phyloP scores from a whole-genome alignment of 2,797 vertebrate genomes.

The Harpagifer antarcticus region DNA sequence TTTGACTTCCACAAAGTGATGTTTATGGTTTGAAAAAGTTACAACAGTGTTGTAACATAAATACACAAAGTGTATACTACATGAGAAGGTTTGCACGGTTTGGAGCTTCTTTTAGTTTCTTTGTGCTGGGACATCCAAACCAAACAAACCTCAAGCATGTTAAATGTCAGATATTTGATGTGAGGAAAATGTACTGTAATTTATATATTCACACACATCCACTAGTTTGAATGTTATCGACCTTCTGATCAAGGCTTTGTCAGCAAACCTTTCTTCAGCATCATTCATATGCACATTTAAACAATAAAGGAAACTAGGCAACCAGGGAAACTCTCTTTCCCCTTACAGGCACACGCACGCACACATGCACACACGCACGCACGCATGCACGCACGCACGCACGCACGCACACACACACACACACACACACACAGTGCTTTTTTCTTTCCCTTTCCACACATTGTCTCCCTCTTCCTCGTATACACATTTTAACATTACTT shows the following conservation, averaged over 20 bases:
- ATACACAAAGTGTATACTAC: neutral
- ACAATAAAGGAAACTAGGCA: constrained; percentile 58
- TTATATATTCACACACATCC: constrained; percentile 49
- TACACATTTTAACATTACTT: constrained; percentile 35
- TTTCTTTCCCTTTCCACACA: constrained; percentile 46
- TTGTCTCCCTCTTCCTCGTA: constrained; percentile 7
- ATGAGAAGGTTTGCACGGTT: constrained; percentile 35
- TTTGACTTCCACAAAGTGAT: neutral
- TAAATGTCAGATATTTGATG: neutral
- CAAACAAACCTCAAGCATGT: constrained; percentile 38
- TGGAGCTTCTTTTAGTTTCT: constrained; percentile 44
- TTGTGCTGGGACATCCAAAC: constrained; percentile 64
- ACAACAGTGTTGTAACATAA: constrained; percentile 9
- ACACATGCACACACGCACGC: constrained; percentile 65
- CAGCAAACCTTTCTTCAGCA: constrained; percentile 58
- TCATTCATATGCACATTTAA: constrained; percentile 58
- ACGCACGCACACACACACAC: neutral
- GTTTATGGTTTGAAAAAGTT: constrained; percentile 15
- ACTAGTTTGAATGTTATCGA: constrained; percentile 33
- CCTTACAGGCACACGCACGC: constrained; percentile 61
- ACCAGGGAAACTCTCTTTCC: constrained; percentile 11
- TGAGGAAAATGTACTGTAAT: constrained; percentile 46
- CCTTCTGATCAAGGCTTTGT: constrained; percentile 71
- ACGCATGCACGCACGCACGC: constrained; percentile 51
- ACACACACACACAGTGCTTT: constrained; percentile 72